Evolutionary conservation across 2,888 invertebrate species (phyloP), one percentile per base, ranked within the genome.

Genomic region (Oscheius sp.): DNA sequence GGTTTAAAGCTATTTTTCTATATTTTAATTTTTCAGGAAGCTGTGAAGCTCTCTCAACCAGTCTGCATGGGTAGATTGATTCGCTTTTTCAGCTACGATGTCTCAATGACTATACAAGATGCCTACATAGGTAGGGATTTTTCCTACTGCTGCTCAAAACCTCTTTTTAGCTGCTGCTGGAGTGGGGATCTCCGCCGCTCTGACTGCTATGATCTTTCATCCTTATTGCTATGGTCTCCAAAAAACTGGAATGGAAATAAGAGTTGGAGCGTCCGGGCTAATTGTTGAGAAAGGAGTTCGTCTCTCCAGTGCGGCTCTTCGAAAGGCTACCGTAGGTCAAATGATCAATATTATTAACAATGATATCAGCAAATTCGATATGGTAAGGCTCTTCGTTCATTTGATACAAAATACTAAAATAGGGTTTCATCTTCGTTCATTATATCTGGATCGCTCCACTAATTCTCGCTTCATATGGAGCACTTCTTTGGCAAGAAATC

Each of bases 311-410:
- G 91, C 92, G 5, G 93, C 95, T 0, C 88, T 94, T 57, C 92
- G 92, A 5, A 92, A 93, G 87, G 94, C 95, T 0, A 92, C 94
- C 0, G 92, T 92, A 0, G 96, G 96, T 0, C 94, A 95, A 88
- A 91, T 96, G 72, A 94, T 96, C 33, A 96, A 96, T 87, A 90
- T 96, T n/a, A 89, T 97, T 69, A 94, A 96, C 0, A 97, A 96
- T 86, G 96, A 97, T 88, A 93, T 96, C 75, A 93, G 92, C 83
- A 91, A 93, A 64, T 95, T 96, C 87, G 96, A 97, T 87, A 86
- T 87, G 84, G 89, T 89, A 55, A 58, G 67, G 20, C 46, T 34
- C 42, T 45, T 12, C 8, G 27, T 42, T n/a, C n/a, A n/a, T n/a
- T n/a, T n/a, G n/a, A n/a, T 34, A n/a, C n/a, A n/a, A n/a, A n/a